Percentiles rank a stretch among this genome's conserved stretches.
These are phyloP conservation scores for Zapus hudsonius DNA, from an alignment of 2,113 vertebrate genomes.

Conservation along the genomic window DNA sequence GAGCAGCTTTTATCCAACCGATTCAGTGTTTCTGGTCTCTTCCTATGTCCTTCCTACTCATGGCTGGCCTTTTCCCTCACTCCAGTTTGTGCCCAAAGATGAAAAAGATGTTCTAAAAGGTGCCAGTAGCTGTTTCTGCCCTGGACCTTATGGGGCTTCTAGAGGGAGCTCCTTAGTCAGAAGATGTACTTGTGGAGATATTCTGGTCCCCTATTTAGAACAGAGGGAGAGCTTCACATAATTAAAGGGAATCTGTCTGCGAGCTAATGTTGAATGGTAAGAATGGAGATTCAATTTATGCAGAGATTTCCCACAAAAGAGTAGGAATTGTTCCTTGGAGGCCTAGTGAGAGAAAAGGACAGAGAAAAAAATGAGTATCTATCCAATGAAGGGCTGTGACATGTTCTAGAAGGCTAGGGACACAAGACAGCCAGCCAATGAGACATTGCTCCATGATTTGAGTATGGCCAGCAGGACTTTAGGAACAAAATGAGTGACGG, in stretches of 20 bases:
- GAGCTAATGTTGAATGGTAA: background rate
- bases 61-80: background rate
- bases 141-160: background rate
- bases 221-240: background rate
- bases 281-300: background rate
- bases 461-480: too few relatives aligned
- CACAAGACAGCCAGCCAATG: background rate
- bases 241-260: background rate
- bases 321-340: background rate
- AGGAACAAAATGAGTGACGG: background rate
- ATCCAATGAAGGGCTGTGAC: background rate
- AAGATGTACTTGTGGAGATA: background rate
- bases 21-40: background rate
- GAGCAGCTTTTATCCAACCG: background rate
- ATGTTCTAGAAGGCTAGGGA: too few relatives aligned
- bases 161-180: background rate
- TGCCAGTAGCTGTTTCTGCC: conserved; percentile 4
- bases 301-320: background rate
- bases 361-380: background rate
- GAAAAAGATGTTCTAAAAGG: conserved; percentile 16
- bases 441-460: background rate
- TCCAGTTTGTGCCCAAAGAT: background rate
- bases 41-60: background rate
- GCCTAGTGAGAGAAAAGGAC: background rate
- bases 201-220: background rate